Base-by-base conservation (phyloP, 2,113 vertebrate genomes). In the Pithys albifrons region DNA sequence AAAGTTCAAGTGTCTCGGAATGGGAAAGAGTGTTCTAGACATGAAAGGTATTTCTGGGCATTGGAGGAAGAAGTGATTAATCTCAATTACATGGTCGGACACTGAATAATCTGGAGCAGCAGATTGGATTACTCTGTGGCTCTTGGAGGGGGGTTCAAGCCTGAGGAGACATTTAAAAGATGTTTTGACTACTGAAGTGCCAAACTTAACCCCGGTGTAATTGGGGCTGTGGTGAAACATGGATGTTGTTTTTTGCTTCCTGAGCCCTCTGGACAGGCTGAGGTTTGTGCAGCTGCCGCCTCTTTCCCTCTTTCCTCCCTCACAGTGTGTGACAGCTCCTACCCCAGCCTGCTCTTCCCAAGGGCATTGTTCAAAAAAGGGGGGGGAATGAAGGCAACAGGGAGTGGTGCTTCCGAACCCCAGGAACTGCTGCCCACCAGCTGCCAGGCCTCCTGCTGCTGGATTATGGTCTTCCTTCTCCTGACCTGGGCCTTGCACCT, bases 181-280 rank as follows among this genome's bases (percentile, higher is more conserved):
- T 94, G 91, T 96, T 96, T 97, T 96, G 96, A 95, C 96, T 95
- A 86, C 94, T 86, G 89, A 96, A 96, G 96, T 94, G 91, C 90
- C 94, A 89, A 91, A 95, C 76, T 91, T 96, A 95, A 96, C 95
- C 91, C 89, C 8, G 6, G 33, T 52, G 78, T 95, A 95, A 95
- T 83, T 91, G 85, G 78, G 64, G 84, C 84, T 90, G 79, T 86
- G 78, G 91, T 77, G 85, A 93, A 95, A 81, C 93, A 78, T 78
- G 77, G 59, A 51, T 85, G 92, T 92, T 97, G 83, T 77, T 88
- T 58, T 96, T 84, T 93, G 92, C 92, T 94, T 72, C 93, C 92
- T 45, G 79, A 92, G 85, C 93, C 85, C 93, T 81, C 79, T 0
- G 29, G 95, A 92, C 92, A 91, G 89, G 43, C 57, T 9, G 25